Base-by-base conservation (phyloP, 64 coral and sea anemone species). In the Porites lutea region DNA sequence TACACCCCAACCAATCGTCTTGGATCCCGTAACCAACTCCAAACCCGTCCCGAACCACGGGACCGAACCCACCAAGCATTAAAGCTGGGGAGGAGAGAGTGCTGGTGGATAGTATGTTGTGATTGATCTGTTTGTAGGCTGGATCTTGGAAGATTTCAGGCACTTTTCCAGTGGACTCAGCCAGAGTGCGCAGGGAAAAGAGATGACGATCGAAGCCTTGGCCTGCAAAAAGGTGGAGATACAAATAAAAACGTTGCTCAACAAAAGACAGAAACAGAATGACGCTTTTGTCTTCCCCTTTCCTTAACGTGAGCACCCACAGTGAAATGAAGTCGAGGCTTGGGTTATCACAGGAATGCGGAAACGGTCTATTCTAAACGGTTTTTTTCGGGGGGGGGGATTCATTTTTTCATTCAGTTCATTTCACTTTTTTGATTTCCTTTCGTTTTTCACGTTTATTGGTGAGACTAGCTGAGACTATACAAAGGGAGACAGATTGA, bases 121-220 rank as follows among this genome's bases (percentile, higher is more conserved):
- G 91, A 74, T 99, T 99, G 76, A 99, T 93, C 49, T 85, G 77
- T 71, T 88, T 48, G 92, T 93, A 99, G 2, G 94, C 91, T 9
- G 71, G 72, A 47, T 99, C 97, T 87, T 99, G 94, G 77, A 88
- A 99, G 6, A 99, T 70, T 11, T 92, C 91, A 2, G 97, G 94
- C 16, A 89, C 68, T 79, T 93, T 88, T 15, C 97, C 91, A 45
- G 77, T 49, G n/a, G 91, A 59, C 65, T 93, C 91, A 5, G 97
- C 97, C 22, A 99, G 22, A 6, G 63, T 37, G 4, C 94, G 94
- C 63, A 99, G 86, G 18, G 88, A 94, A 49, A 99, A 99, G 2
- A 99, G 76, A 92, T 99, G 97, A 19, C 97, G 94, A 84, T 99
- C 97, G 49, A 99, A 99, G 15, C 97, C 94, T 81, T 99, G 97